Base-by-base conservation (phyloP, 2,888 invertebrate species). In the Autographa gamma region DNA sequence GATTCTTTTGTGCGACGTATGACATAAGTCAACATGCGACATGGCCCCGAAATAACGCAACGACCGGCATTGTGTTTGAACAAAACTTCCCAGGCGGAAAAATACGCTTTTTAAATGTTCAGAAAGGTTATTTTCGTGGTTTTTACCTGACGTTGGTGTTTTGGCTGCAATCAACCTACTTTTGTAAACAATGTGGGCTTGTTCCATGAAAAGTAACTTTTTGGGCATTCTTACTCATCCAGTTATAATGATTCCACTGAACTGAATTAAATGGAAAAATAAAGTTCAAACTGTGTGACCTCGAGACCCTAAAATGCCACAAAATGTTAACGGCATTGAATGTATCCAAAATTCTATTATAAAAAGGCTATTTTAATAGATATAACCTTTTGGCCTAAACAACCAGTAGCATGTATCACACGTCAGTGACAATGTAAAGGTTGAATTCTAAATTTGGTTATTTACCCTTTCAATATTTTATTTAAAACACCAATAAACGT, bases 11-110 rank as follows among this genome's bases (percentile, higher is more conserved):
- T 73, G 41, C 16, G 34, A 65, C 56, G 71, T 71, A 66, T 64
- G 62, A 52, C 75, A 74, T 69, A 80, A 72, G 75, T 79, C 68
- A 78, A 66, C 71, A 59, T 7, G 67, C 14, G 60, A 74, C 73
- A 64, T 75, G 75, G 75, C 69, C 66, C 63, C 60, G 73, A 82
- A 84, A 74, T 77, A 82, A 74, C 60, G 72, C 70, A 71, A 73
- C 79, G 61, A 69, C 60, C 43, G 7, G 77, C 18, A 83, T 81
- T 84, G 73, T 82, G 62, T 73, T 61, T 48, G 60, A 66, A 77
- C 70, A 76, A 77, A 72, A 80, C 66, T 71, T 71, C 32, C 32
- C 70, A 60, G 66, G 41, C 38, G 32, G 58, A 56, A 75, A 80
- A 82, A 80, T 66, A 34, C 62, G 25, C 70, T 77, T 74, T 80